Percentiles rank a stretch among this genome's conserved stretches.
These are phyloP conservation scores for Camponotus floridanus DNA, from an alignment of 1,140 invertebrate genomes.

Conservation along the genomic window DNA sequence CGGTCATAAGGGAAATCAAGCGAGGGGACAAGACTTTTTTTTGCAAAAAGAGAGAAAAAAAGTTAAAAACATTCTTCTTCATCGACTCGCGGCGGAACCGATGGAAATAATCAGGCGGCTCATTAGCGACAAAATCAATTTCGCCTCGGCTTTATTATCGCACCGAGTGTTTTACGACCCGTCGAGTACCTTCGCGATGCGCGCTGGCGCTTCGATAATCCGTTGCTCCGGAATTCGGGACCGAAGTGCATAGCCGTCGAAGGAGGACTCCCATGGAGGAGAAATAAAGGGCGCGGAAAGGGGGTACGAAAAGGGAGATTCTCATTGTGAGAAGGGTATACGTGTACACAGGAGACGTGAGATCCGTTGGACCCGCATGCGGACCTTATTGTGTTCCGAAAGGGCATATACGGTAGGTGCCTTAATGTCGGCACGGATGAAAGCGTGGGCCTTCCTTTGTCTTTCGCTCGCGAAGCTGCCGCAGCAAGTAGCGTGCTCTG, in stretches of 20 bases:
- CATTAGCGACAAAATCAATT: slow-evolving; percentile 66
- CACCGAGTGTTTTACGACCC: slow-evolving; percentile 43
- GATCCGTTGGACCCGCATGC: slow-evolving; percentile 83
- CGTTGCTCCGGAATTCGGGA: slow-evolving; percentile 41
- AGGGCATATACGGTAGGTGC: slow-evolving; percentile 79
- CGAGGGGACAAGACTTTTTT: slow-evolving; percentile 5
- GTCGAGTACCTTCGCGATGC: slow-evolving; percentile 28
- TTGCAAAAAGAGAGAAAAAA: neutral
- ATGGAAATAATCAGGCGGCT: slow-evolving; percentile 46
- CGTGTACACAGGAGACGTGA: slow-evolving; percentile 75
- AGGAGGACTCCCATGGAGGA: neutral
- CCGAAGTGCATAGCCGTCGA: slow-evolving; percentile 40
- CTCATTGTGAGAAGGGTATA: slow-evolving; percentile 75
- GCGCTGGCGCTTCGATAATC: slow-evolving; percentile 49
- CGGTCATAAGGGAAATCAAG: neutral
- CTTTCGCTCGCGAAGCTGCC: slow-evolving; percentile 77
- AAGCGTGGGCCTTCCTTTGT: slow-evolving; percentile 78
- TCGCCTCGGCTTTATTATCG: slow-evolving; percentile 48
- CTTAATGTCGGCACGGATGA: slow-evolving; percentile 83
- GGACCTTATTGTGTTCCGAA: slow-evolving; percentile 80
- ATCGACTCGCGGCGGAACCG: neutral
- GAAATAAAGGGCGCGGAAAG: neutral
- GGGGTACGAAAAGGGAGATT: slow-evolving; percentile 70
- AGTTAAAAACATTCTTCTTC: neutral
- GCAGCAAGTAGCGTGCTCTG: slow-evolving; percentile 76